Conservation (phyloP, 2,113 vertebrate species). For the Passer domesticus region DNA sequence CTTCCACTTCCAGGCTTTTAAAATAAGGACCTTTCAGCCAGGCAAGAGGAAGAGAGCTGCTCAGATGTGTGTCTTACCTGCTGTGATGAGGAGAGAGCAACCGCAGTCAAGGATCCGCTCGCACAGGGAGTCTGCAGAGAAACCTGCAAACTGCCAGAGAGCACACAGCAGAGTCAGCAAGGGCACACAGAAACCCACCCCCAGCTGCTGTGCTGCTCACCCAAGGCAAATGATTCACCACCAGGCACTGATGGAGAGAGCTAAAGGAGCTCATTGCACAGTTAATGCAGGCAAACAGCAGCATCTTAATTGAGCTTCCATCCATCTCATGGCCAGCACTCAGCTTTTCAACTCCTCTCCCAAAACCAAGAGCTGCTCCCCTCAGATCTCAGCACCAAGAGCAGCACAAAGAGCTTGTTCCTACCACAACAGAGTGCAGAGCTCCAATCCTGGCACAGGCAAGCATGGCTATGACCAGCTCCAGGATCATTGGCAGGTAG, state of each 20-base stretch:
- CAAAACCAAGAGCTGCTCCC: background rate
- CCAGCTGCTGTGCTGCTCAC: background rate
- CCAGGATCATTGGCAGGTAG: conserved; percentile 97
- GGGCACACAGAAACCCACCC: background rate
- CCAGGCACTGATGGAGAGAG: background rate
- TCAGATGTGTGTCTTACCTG: conserved; percentile 75
- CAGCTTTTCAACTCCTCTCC: background rate
- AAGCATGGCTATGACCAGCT: conserved; percentile 94
- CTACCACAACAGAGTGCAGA: conserved; percentile 93
- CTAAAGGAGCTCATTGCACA: background rate
- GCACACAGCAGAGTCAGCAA: background rate
- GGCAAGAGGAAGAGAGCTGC: background rate
- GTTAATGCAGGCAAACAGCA: background rate
- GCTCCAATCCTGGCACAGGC: conserved; percentile 93
- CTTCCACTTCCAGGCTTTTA: background rate
- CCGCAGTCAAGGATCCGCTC: conserved; percentile 89
- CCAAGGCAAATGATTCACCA: background rate
- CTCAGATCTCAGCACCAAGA: background rate
- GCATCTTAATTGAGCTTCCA: background rate
- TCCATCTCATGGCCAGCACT: background rate
- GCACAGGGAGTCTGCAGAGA: conserved; percentile 92
- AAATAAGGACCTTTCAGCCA: background rate
- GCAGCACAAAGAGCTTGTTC: background rate
- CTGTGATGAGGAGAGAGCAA: conserved; percentile 89
- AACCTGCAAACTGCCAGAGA: conserved; percentile 90